phyloP scores from a whole-genome alignment of 2,888 invertebrate species.

The Uloborus plumipes region DNA sequence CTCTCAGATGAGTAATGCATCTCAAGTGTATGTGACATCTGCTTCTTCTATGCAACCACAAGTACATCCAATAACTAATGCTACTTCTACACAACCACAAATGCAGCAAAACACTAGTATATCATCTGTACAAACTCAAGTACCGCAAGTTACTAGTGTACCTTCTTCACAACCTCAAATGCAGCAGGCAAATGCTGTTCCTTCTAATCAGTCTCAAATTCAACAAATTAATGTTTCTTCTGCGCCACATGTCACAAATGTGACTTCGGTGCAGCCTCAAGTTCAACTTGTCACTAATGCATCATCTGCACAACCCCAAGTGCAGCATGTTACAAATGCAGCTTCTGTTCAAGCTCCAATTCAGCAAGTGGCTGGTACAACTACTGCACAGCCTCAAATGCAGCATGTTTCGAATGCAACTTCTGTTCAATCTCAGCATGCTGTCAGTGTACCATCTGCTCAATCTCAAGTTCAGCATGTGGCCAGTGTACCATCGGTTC shows the following conservation, averaged over 20 bases:
- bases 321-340: slow-evolving; percentile 1
- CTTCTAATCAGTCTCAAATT: background rate
- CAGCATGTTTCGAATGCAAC: background rate
- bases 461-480: background rate
- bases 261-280: background rate
- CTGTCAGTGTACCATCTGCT: slow-evolving; percentile 7
- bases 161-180: slow-evolving; percentile 4
- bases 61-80: background rate
- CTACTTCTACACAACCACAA: background rate
- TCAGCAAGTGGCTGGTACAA: background rate
- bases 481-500: background rate
- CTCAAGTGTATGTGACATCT: slow-evolving; percentile 9
- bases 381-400: background rate
- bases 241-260: background rate
- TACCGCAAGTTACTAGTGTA: background rate
- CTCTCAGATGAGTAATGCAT: slow-evolving; percentile 20
- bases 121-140: background rate
- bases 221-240: background rate
- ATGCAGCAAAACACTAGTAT: background rate
- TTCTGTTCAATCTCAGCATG: background rate
- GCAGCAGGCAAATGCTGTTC: background rate
- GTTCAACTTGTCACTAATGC: background rate
- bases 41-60: background rate
- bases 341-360: background rate
- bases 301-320: background rate